Evolutionary conservation across 2,113 vertebrate genomes (phyloP).

Genomic region (Atherinomorus stipes): DNA sequence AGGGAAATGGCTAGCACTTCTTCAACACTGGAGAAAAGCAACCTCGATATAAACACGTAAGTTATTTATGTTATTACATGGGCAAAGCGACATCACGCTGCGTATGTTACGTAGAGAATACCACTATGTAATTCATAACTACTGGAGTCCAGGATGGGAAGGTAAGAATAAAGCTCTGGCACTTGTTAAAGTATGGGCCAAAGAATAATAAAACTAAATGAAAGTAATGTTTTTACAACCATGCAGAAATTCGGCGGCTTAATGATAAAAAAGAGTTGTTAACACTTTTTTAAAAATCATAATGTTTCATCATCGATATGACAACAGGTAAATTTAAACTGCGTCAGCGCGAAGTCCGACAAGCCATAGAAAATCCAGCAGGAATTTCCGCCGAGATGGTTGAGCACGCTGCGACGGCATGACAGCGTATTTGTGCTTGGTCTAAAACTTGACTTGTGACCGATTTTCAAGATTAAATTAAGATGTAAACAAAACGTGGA

Average conservation of each 20-base stretch:
- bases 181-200: conserved; percentile 25
- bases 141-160: conserved; percentile 39
- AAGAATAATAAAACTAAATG: conserved; percentile 19
- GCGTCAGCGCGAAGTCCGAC: conserved; percentile 81
- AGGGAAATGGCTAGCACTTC: conserved; percentile 3
- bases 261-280: background rate
- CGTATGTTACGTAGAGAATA: conserved; percentile 75
- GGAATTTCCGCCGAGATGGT: conserved; percentile 74
- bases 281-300: conserved; percentile 28
- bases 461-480: conserved; percentile 25
- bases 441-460: conserved; percentile 24
- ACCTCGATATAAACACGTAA: conserved; percentile 63
- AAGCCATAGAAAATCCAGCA: conserved; percentile 60
- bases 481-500: conserved; percentile 71
- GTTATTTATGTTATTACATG: conserved; percentile 56
- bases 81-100: conserved; percentile 45
- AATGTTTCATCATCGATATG: conserved; percentile 63
- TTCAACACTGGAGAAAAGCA: conserved; percentile 5
- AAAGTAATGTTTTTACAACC: conserved; percentile 17
- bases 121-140: conserved; percentile 66
- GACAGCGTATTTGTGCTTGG: conserved; percentile 13
- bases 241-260: background rate
- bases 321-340: conserved; percentile 82
- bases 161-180: conserved; percentile 41
- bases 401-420: conserved; percentile 11